Evolutionary conservation across 2,797 vertebrate genomes (phyloP).

Genomic region (Catostomus latipinnis): DNA sequence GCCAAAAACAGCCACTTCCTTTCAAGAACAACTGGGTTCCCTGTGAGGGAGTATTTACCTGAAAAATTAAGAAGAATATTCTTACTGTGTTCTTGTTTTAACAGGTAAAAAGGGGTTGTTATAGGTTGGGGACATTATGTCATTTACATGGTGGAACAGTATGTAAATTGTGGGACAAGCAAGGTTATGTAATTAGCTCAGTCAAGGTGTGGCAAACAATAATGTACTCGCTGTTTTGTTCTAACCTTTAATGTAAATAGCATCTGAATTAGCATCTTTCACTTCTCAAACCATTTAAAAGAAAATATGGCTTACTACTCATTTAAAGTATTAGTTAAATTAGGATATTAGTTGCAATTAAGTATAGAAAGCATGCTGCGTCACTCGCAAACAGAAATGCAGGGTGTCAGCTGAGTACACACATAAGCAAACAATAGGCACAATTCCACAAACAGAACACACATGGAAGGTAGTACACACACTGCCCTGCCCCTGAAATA

Average conservation of each 20-base stretch:
- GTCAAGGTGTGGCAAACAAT: constrained; percentile 17
- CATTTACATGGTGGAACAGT: constrained; percentile 7
- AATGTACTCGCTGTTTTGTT: neutral
- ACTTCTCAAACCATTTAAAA: neutral
- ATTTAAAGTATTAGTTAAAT: neutral
- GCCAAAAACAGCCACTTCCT: constrained; percentile 64
- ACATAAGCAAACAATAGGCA: constrained; percentile 36
- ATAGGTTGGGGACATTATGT: constrained; percentile 8
- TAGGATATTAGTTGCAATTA: constrained; percentile 7
- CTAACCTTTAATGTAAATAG: neutral
- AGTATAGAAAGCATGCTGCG: constrained; percentile 21
- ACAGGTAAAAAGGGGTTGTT: neutral
- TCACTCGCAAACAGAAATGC: constrained; percentile 35
- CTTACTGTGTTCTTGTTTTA: constrained; percentile 5
- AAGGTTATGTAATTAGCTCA: constrained; percentile 6
- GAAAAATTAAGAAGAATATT: neutral
- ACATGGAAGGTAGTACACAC: neutral
- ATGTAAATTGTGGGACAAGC: constrained; percentile 26
- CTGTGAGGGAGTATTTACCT: constrained; percentile 39
- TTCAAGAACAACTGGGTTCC: constrained; percentile 66
- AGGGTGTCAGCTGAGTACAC: constrained; percentile 42
- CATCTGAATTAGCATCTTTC: neutral
- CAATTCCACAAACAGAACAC: constrained; percentile 34
- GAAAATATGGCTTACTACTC: neutral
- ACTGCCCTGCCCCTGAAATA: constrained; percentile 12